phyloP scores from a whole-genome alignment of 2,888 invertebrate species.

The Nomada goodeniana region DNA sequence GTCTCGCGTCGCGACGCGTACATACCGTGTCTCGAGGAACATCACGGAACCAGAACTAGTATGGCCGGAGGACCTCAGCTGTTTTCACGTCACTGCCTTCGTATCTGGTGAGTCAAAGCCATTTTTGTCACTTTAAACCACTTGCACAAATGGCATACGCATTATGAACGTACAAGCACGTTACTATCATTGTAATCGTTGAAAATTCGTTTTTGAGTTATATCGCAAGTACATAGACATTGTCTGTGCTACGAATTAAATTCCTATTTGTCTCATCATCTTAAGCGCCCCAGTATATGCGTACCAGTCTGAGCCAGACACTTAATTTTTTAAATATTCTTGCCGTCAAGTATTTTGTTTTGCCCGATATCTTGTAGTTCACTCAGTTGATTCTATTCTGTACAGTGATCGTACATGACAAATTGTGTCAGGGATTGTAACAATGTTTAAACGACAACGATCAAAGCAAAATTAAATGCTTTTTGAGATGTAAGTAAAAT shows the following conservation, averaged over 20 bases:
- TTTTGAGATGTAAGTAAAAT: background rate
- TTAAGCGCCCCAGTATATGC: background rate
- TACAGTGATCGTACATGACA: background rate
- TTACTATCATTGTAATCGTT: background rate
- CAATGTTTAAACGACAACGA: background rate
- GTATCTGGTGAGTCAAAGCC: conserved; percentile 79
- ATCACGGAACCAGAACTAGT: conserved; percentile 74
- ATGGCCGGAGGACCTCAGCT: conserved; percentile 80
- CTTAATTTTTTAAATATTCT: conserved; percentile 6
- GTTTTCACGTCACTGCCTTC: conserved; percentile 77
- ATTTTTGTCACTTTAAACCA: conserved; percentile 36
- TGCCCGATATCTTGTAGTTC: background rate
- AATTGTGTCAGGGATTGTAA: background rate
- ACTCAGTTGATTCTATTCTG: background rate
- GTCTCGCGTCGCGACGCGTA: conserved; percentile 62
- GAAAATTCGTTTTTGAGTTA: background rate
- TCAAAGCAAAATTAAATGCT: background rate
- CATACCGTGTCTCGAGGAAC: conserved; percentile 64
- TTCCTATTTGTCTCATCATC: conserved; percentile 1
- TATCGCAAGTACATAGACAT: background rate
- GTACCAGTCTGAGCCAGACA: background rate
- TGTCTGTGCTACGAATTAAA: conserved; percentile 34
- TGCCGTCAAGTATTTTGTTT: background rate
- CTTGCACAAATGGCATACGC: conserved; percentile 33
- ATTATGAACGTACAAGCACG: conserved; percentile 21